Conservation (phyloP, 2,797 vertebrate genomes). For the Rhinella marina region DNA sequence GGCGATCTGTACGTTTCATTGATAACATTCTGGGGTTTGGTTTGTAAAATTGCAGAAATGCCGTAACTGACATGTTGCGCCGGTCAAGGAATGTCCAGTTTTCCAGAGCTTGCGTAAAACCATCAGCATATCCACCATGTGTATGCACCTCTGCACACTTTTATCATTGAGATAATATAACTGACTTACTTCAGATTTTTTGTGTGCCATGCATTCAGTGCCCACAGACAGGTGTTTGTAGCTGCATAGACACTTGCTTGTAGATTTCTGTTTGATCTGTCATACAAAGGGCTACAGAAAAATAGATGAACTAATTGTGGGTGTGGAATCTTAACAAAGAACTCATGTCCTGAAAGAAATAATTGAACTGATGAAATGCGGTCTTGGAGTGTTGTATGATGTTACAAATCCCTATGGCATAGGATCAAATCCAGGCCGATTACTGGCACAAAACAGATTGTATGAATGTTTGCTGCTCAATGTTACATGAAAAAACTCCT, state of each 20-base stretch:
- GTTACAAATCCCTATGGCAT: slow-evolving; percentile 58
- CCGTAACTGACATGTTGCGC: too few relatives aligned
- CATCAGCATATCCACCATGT: too few relatives aligned
- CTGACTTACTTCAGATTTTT: background rate
- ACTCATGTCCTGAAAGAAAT: slow-evolving; percentile 7
- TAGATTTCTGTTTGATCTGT: slow-evolving; percentile 38
- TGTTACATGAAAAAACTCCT: background rate
- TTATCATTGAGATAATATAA: background rate
- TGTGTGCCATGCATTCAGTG: background rate
- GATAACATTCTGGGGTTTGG: too few relatives aligned
- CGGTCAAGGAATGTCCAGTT: too few relatives aligned
- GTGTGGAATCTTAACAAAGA: slow-evolving; percentile 44
- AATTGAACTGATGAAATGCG: slow-evolving; percentile 8
- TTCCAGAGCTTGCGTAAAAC: too few relatives aligned
- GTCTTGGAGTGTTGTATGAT: slow-evolving; percentile 27
- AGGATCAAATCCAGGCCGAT: slow-evolving; percentile 29
- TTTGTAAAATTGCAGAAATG: too few relatives aligned
- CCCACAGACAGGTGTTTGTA: background rate
- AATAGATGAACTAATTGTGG: background rate
- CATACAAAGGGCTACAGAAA: background rate
- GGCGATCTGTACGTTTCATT: too few relatives aligned
- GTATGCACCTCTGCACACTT: background rate
- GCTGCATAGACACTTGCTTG: slow-evolving; percentile 31
- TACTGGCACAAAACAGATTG: slow-evolving; percentile 28
- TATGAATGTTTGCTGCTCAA: background rate